Conservation (phyloP, 2,888 invertebrate genomes). For the Agrochola lota region DNA sequence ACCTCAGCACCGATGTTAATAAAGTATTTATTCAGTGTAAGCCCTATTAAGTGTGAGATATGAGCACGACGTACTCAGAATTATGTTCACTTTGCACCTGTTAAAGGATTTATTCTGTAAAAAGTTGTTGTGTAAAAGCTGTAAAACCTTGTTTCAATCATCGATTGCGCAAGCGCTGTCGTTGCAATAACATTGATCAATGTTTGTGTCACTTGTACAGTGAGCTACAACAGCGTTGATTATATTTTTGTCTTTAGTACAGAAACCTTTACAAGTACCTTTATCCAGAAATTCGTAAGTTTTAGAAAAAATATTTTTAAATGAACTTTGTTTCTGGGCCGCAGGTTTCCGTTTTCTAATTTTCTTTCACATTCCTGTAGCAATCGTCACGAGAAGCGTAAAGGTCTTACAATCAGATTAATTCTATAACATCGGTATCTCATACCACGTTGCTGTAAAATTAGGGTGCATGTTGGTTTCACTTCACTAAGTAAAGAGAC, state of each 20-base stretch:
- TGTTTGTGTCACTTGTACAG: slow-evolving; percentile 43
- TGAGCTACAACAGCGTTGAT: background rate
- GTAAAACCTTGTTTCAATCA: slow-evolving; percentile 48
- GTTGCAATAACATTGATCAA: slow-evolving; percentile 41
- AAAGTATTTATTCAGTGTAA: slow-evolving; percentile 47
- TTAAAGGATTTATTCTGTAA: slow-evolving; percentile 39
- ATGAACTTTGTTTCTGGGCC: too few species aligned
- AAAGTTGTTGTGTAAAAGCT: too few species aligned
- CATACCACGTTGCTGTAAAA: too few species aligned
- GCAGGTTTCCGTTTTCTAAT: background rate
- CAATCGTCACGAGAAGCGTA: background rate
- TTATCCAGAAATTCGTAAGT: too few species aligned
- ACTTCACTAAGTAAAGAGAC: background rate
- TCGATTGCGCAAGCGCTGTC: slow-evolving; percentile 40
- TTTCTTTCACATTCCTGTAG: background rate
- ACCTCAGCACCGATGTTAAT: slow-evolving; percentile 25
- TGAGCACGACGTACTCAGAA: slow-evolving; percentile 37
- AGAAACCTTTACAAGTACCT: too few species aligned
- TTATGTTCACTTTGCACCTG: slow-evolving; percentile 61
- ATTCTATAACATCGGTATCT: too few species aligned
- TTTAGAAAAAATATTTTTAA: too few species aligned
- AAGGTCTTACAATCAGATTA: background rate
- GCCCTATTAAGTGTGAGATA: slow-evolving; percentile 55
- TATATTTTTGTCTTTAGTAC: background rate
- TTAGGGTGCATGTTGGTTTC: too few species aligned